A percentile compares a stretch with the other conserved stretches of the same genome.
These are phyloP conservation scores for Chironomus tepperi DNA, from an alignment of 1,140 invertebrate genomes.

Conservation along the genomic window DNA sequence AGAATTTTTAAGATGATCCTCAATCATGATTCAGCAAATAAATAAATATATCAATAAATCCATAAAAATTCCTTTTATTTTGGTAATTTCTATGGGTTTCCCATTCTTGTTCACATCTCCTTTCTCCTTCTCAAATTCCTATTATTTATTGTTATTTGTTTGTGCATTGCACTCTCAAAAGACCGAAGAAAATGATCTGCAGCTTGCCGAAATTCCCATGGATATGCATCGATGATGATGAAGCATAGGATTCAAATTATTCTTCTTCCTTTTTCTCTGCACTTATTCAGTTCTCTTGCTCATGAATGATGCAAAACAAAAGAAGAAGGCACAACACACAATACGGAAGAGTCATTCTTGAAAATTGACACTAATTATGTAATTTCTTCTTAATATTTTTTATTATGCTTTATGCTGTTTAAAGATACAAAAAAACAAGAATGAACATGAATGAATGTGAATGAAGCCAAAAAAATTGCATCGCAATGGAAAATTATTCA, in stretches of 20 bases:
- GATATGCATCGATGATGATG: constrained; percentile 6
- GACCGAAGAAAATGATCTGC: neutral
- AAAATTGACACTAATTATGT: constrained; percentile 9
- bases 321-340: too few species aligned
- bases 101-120: neutral
- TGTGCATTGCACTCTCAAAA: neutral
- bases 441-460: neutral
- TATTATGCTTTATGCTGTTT: too few species aligned
- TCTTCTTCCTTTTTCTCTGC: neutral
- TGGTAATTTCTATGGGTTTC: neutral
- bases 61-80: neutral
- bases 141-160: too few species aligned
- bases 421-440: neutral
- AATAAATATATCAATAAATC: constrained; percentile 3
- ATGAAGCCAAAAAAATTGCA: neutral
- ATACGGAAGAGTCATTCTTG: neutral
- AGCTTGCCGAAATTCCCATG: constrained; percentile 22
- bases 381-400: neutral
- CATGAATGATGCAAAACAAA: neutral
- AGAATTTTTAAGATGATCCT: neutral
- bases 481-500: neutral
- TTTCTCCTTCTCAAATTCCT: neutral
- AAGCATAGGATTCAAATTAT: constrained; percentile 13
- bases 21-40: constrained; percentile 7
- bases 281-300: neutral